A percentile compares a stretch with the other conserved stretches of the same genome.
phyloP scores from a whole-genome alignment of 1,140 invertebrate genomes.

The Trachymyrmex cornetzi region DNA sequence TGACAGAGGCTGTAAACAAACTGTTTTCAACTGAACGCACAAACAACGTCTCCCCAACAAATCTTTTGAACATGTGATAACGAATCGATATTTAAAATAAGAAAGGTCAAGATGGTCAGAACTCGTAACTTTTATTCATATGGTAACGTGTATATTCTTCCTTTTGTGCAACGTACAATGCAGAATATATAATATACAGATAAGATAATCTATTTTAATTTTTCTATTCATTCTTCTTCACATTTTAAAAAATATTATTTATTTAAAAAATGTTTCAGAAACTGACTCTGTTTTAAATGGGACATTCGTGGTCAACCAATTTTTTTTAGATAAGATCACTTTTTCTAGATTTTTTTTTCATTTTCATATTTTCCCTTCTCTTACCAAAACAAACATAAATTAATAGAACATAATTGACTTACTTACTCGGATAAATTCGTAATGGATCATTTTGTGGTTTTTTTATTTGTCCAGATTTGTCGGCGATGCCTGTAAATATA shows the following conservation, averaged over 20 bases:
- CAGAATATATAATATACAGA: not conserved
- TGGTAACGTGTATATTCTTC: not conserved
- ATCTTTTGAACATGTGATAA: not conserved
- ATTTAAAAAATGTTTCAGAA: not conserved
- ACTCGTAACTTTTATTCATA: constrained; percentile 1
- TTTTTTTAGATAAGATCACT: not conserved
- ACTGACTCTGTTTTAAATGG: not conserved
- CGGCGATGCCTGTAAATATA: constrained; percentile 72
- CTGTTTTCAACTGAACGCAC: not conserved
- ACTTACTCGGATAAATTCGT: constrained; percentile 82
- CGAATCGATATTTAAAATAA: not conserved
- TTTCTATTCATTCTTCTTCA: not conserved
- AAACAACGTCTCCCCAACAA: not conserved
- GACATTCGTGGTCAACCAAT: not conserved
- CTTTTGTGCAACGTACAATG: not conserved
- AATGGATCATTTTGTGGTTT: constrained; percentile 67
- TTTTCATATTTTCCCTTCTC: not conserved
- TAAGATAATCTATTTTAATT: not conserved
- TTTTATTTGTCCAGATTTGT: not conserved
- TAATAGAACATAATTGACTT: constrained; percentile 51
- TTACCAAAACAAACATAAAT: constrained; percentile 26
- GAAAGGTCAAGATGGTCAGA: not conserved
- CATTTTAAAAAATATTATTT: not conserved
- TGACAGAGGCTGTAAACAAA: not conserved
- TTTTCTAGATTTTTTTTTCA: not conserved